Percentiles rank a stretch among this genome's conserved stretches.
These are phyloP conservation scores for Melanotaenia nigrans DNA, from an alignment of 2,797 vertebrate genomes.

Conservation along the genomic window DNA sequence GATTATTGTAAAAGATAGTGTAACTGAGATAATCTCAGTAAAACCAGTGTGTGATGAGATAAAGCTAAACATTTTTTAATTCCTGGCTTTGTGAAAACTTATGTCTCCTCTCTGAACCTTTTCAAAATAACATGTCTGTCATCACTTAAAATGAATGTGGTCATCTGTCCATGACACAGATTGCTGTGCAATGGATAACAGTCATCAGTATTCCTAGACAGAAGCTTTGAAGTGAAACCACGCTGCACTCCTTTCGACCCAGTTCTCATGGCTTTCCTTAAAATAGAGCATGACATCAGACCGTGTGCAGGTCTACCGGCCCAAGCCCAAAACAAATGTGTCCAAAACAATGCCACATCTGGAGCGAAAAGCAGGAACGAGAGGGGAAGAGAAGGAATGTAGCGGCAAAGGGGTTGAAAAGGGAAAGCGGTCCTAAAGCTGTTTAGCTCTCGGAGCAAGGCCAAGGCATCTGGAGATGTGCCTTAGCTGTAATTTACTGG, in stretches of 20 bases:
- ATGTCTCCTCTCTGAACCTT: conserved; percentile 60
- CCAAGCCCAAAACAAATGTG: conserved; percentile 75
- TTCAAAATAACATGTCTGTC: conserved; percentile 69
- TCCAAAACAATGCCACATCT: conserved; percentile 84
- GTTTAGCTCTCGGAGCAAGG: conserved; percentile 71
- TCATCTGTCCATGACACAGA: conserved; percentile 77
- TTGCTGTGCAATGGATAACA: conserved; percentile 61
- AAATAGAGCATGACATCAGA: conserved; percentile 84
- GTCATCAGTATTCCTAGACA: conserved; percentile 65
- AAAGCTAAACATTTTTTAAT: conserved; percentile 18
- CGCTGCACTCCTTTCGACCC: conserved; percentile 64
- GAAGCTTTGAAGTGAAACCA: conserved; percentile 72
- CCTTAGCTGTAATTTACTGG: conserved; percentile 77
- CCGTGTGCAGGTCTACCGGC: conserved; percentile 68
- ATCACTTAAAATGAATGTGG: conserved; percentile 72
- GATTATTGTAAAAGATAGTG: conserved; percentile 29
- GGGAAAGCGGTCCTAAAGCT: conserved; percentile 72
- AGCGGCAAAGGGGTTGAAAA: conserved; percentile 72
- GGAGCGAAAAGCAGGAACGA: conserved; percentile 63
- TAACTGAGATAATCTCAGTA: conserved; percentile 28
- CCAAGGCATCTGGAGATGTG: conserved; percentile 77
- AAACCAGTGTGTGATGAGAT: conserved; percentile 4
- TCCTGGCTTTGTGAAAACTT: conserved; percentile 30
- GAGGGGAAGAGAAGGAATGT: conserved; percentile 73
- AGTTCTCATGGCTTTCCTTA: conserved; percentile 78